phyloP scores from a whole-genome alignment of 2,113 vertebrate genomes.

The Tupaia tana region DNA sequence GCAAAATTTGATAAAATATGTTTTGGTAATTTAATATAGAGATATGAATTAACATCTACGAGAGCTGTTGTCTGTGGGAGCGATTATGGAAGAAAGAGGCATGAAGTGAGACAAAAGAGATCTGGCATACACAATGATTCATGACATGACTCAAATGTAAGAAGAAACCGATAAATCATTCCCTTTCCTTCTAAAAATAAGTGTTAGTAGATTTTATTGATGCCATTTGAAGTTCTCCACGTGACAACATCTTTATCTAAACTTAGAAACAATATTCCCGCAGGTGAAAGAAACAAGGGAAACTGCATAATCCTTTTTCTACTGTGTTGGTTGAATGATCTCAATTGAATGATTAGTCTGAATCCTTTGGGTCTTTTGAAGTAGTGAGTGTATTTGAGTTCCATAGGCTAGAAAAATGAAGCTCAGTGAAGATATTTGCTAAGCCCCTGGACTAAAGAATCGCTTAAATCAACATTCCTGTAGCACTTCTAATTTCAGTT shows the following conservation, averaged over 20 bases:
- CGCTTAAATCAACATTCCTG: background rate
- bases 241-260: conserved; percentile 44
- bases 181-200: conserved; percentile 59
- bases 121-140: conserved; percentile 14
- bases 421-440: background rate
- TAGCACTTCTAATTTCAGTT: background rate
- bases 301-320: background rate
- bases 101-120: background rate
- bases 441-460: background rate
- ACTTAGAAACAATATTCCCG: background rate
- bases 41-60: background rate
- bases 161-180: conserved; percentile 59
- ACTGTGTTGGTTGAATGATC: background rate
- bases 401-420: background rate
- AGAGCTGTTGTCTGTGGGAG: background rate
- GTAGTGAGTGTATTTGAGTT: background rate
- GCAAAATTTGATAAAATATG: conserved; percentile 33
- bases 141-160: conserved; percentile 25
- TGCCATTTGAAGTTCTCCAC: background rate
- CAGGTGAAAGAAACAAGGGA: background rate
- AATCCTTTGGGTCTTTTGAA: background rate
- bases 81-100: conserved; percentile 28
- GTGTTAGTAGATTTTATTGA: conserved; percentile 16
- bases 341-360: background rate
- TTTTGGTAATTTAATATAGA: conserved; percentile 26